phyloP scores from a whole-genome alignment of 2,888 invertebrate species.

The Mycalesis mineus region DNA sequence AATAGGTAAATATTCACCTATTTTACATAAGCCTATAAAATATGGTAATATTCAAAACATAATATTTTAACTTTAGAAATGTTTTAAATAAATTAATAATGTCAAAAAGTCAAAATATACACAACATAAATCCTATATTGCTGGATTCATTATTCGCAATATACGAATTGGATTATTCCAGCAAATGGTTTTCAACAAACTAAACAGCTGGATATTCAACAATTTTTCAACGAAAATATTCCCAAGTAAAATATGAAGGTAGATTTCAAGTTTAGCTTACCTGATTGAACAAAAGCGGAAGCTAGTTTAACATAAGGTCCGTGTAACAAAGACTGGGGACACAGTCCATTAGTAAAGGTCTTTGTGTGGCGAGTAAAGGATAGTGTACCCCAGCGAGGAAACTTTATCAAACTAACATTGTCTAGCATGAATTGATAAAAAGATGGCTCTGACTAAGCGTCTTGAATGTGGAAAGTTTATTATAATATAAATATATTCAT shows the following conservation, averaged over 20 bases:
- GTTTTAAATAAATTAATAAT: too few species aligned
- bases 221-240: not conserved
- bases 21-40: too few species aligned
- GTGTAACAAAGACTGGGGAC: conserved; percentile 8
- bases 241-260: not conserved
- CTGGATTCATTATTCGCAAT: too few species aligned
- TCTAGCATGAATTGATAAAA: conserved; percentile 22
- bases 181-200: too few species aligned
- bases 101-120: too few species aligned
- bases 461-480: not conserved
- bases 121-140: too few species aligned
- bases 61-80: too few species aligned
- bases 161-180: too few species aligned
- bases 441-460: conserved; percentile 3
- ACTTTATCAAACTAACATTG: conserved; percentile 14
- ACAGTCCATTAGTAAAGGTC: conserved; percentile 10
- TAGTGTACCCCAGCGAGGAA: conserved; percentile 6
- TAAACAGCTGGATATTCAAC: not conserved
- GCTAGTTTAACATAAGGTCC: conserved; percentile 8
- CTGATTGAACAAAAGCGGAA: conserved; percentile 6
- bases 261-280: conserved; percentile 1
- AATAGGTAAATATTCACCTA: too few species aligned
- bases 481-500: not conserved
- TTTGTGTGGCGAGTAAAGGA: conserved; percentile 12
- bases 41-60: too few species aligned